These are phyloP conservation scores for Scrobipalpa costella DNA, from an alignment of 2,888 invertebrate species.

Conservation along the genomic window DNA sequence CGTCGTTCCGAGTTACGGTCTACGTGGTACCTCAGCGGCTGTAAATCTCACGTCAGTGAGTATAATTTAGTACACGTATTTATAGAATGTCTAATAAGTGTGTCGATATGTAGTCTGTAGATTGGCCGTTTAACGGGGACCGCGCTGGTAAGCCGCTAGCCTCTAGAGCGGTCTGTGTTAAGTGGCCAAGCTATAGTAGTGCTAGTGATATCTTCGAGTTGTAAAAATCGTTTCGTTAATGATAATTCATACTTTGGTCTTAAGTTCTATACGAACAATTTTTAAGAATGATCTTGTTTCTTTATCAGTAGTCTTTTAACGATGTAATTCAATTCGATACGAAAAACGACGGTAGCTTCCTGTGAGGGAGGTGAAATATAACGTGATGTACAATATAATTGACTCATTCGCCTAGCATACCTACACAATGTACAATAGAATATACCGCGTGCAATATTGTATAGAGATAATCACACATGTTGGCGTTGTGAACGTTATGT, in stretches of 20 bases:
- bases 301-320: slow-evolving; percentile 57
- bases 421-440: slow-evolving; percentile 68
- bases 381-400: slow-evolving; percentile 60
- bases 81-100: slow-evolving; percentile 58
- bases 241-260: slow-evolving; percentile 39
- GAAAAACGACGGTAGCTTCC: slow-evolving; percentile 69
- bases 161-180: slow-evolving; percentile 15
- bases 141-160: slow-evolving; percentile 32
- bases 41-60: slow-evolving; percentile 66
- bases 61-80: slow-evolving; percentile 67
- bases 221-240: slow-evolving; percentile 64
- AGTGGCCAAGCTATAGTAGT: slow-evolving; percentile 57
- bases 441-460: slow-evolving; percentile 81
- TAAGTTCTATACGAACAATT: slow-evolving; percentile 59
- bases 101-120: slow-evolving; percentile 43
- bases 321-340: slow-evolving; percentile 55
- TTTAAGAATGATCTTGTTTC: slow-evolving; percentile 54
- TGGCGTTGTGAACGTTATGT: slow-evolving; percentile 81
- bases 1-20: slow-evolving; percentile 60
- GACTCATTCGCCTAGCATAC: slow-evolving; percentile 63
- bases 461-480: slow-evolving; percentile 72
- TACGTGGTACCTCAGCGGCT: slow-evolving; percentile 76
- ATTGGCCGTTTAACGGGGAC: slow-evolving; percentile 30
- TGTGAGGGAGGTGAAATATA: slow-evolving; percentile 63
- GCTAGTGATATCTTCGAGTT: slow-evolving; percentile 73